These are phyloP conservation scores for Ariolimax columbianus DNA, from an alignment of 2,888 invertebrate genomes.

Conservation along the genomic window DNA sequence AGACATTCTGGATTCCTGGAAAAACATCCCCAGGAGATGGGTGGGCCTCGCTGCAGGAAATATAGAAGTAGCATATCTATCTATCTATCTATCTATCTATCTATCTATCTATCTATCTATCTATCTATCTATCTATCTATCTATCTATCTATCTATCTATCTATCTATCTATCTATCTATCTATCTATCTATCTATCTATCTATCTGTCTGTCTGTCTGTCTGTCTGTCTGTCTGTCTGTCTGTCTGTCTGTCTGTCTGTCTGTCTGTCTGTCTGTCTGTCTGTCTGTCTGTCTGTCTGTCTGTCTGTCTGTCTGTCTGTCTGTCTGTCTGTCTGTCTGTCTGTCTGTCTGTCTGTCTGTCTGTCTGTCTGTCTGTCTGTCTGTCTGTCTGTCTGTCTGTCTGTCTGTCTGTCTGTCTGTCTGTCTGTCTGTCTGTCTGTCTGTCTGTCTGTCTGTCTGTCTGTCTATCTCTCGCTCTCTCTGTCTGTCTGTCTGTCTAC, in stretches of 20 bases:
- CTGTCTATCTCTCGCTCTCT: neutral
- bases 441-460: constrained; percentile 1
- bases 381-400: neutral
- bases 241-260: neutral
- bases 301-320: neutral
- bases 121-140: constrained; percentile 29
- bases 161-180: constrained; percentile 12
- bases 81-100: constrained; percentile 6
- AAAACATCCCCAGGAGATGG: too few relatives aligned
- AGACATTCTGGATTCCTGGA: too few relatives aligned
- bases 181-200: constrained; percentile 8
- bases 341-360: neutral
- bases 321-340: neutral
- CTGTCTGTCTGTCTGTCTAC: constrained; percentile 15
- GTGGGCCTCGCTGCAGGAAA: too few relatives aligned
- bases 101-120: neutral
- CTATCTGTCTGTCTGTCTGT: constrained; percentile 2
- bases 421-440: constrained; percentile 1
- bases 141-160: constrained; percentile 16
- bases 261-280: neutral
- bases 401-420: neutral
- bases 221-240: constrained; percentile 3
- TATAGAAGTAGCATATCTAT: too few relatives aligned
- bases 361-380: neutral
- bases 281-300: neutral